These are phyloP conservation scores for Physocephala rufipes DNA, from an alignment of 2,888 invertebrate genomes.

Conservation along the genomic window DNA sequence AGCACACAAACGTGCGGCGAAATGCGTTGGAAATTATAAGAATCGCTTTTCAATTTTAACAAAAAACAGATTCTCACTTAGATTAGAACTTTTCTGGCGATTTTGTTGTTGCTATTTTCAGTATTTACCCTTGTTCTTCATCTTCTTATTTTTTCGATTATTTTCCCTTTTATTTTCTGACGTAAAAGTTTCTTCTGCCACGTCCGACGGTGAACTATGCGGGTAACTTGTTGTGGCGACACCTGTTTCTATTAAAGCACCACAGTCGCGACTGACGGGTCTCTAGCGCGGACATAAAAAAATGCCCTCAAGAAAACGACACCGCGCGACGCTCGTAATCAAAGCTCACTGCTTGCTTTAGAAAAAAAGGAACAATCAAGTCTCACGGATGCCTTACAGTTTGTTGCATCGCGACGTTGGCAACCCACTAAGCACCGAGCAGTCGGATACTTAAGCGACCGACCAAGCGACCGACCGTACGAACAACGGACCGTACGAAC, in stretches of 20 bases:
- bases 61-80: conserved; percentile 27
- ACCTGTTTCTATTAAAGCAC: conserved; percentile 63
- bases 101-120: conserved; percentile 27
- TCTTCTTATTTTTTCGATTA: no score
- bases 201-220: conserved; percentile 36
- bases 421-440: conserved; percentile 44
- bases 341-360: conserved; percentile 30
- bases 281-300: conserved; percentile 55
- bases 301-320: conserved; percentile 44
- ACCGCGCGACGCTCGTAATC: conserved; percentile 15
- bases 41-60: conserved; percentile 17
- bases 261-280: conserved; percentile 64
- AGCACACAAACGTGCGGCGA: not conserved
- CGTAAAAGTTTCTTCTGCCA: conserved; percentile 33
- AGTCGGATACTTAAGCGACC: no score
- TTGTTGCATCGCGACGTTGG: conserved; percentile 26
- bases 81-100: not conserved
- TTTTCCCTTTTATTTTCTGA: conserved; percentile 18
- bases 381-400: conserved; percentile 42
- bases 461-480: conserved; percentile 33
- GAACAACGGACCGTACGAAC: conserved; percentile 1
- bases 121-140: no score
- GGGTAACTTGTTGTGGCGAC: conserved; percentile 45
- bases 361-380: conserved; percentile 51
- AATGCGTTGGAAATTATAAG: conserved; percentile 10